These are phyloP conservation scores for Holothuria leucospilota DNA, from an alignment of 53 echinoderm and acorn worm genomes.

Conservation along the genomic window DNA sequence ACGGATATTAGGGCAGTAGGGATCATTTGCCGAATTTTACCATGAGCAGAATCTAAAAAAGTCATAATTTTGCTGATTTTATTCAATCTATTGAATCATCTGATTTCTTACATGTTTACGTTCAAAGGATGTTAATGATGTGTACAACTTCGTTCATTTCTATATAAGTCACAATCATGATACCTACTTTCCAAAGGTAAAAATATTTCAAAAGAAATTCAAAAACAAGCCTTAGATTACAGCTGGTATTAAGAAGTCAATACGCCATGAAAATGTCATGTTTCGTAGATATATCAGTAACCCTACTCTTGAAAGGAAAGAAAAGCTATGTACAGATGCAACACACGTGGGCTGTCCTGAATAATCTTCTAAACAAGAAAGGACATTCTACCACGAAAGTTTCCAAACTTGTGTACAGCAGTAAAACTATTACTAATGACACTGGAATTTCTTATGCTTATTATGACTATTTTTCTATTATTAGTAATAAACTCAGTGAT, in stretches of 20 bases:
- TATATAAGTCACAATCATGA: background rate
- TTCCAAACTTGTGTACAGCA: too few relatives aligned
- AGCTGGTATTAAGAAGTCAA: background rate
- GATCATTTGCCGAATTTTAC: constrained; percentile 2
- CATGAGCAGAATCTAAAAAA: background rate
- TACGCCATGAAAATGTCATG: background rate
- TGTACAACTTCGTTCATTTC: background rate
- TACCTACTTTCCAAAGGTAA: background rate
- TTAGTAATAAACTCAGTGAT: constrained; percentile 6
- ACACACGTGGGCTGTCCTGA: background rate
- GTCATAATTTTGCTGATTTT: background rate
- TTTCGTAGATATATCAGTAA: background rate
- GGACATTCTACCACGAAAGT: background rate
- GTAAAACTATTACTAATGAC: background rate
- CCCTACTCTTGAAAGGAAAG: too few relatives aligned
- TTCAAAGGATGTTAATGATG: background rate
- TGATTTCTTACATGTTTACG: background rate
- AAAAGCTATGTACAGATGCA: background rate
- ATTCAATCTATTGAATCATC: background rate
- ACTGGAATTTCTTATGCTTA: constrained; percentile 2
- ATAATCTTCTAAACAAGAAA: background rate
- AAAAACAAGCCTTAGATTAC: constrained; percentile 3
- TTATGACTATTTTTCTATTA: background rate
- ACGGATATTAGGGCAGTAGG: too few relatives aligned
- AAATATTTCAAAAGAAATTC: too few relatives aligned